A percentile compares a stretch with the other conserved stretches of the same genome.
Evolutionary conservation across 23 tunicate genomes (phyloP).

Genomic region (Phallusia fumigata): DNA sequence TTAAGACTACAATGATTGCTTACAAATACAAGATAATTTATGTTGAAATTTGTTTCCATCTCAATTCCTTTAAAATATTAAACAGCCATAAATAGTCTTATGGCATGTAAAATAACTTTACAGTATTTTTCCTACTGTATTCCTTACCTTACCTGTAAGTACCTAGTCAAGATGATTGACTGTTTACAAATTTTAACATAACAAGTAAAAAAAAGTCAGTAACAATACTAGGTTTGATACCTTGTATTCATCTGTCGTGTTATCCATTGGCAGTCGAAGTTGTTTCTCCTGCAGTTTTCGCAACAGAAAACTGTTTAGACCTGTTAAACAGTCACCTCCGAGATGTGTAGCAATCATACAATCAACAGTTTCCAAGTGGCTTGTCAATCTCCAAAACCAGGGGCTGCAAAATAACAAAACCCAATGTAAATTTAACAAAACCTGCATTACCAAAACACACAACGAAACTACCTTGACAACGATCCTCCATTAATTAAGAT

Average conservation of each 20-base stretch:
- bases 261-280: slow-evolving; percentile 67
- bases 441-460: not conserved
- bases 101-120: no score
- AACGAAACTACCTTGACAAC: slow-evolving; percentile 30
- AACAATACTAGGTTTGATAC: no score
- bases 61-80: no score
- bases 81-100: no score
- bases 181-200: no score
- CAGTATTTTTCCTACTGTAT: no score
- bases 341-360: slow-evolving; percentile 77
- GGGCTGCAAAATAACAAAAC: slow-evolving; percentile 28
- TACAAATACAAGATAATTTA: no score
- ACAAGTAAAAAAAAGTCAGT: no score
- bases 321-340: slow-evolving; percentile 48
- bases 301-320: slow-evolving; percentile 60
- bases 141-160: no score
- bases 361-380: slow-evolving; percentile 63
- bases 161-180: no score
- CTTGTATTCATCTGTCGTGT: slow-evolving; percentile 49
- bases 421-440: not conserved
- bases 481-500: slow-evolving; percentile 75
- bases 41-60: no score
- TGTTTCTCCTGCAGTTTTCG: slow-evolving; percentile 72
- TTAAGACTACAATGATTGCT: no score
- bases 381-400: slow-evolving; percentile 71